These are phyloP conservation scores for Onchidella celtica DNA, from an alignment of 2,888 invertebrate genomes.

Conservation along the genomic window DNA sequence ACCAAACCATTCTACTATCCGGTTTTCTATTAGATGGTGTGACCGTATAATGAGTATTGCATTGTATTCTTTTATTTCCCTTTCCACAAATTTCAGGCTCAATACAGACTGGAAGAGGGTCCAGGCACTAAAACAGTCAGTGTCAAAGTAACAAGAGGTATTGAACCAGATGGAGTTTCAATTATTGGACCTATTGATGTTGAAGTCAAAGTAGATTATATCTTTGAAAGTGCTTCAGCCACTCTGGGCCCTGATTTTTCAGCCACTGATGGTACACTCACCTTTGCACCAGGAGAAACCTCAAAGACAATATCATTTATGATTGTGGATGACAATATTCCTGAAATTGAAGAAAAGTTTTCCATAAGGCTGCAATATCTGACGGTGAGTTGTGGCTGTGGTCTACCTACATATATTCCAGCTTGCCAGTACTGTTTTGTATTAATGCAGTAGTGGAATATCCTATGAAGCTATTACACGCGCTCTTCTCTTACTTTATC, in stretches of 20 bases:
- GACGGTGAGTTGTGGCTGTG: neutral
- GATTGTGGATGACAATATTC: conserved; percentile 70
- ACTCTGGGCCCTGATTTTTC: conserved; percentile 64
- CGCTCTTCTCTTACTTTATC: too few relatives aligned
- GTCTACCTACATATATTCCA: neutral
- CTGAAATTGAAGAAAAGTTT: conserved; percentile 70
- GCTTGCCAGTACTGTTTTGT: too few relatives aligned
- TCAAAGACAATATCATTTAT: conserved; percentile 62
- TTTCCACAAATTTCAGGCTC: conserved; percentile 60
- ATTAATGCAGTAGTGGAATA: too few relatives aligned
- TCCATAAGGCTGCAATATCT: conserved; percentile 26
- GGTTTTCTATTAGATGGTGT: too few relatives aligned
- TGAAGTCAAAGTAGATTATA: conserved; percentile 66
- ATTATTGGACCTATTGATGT: conserved; percentile 67
- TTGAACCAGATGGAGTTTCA: conserved; percentile 64
- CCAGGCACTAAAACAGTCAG: conserved; percentile 54
- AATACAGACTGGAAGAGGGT: conserved; percentile 71
- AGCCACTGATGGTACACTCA: conserved; percentile 65
- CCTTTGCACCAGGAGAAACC: conserved; percentile 65
- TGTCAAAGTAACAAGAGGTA: conserved; percentile 69
- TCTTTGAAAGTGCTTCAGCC: conserved; percentile 60
- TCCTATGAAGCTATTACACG: too few relatives aligned
- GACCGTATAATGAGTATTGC: too few relatives aligned
- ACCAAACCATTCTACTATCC: too few relatives aligned
- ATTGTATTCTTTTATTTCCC: too few relatives aligned